Conservation (phyloP, 2,797 vertebrate genomes). For the Prunella strophiata region DNA sequence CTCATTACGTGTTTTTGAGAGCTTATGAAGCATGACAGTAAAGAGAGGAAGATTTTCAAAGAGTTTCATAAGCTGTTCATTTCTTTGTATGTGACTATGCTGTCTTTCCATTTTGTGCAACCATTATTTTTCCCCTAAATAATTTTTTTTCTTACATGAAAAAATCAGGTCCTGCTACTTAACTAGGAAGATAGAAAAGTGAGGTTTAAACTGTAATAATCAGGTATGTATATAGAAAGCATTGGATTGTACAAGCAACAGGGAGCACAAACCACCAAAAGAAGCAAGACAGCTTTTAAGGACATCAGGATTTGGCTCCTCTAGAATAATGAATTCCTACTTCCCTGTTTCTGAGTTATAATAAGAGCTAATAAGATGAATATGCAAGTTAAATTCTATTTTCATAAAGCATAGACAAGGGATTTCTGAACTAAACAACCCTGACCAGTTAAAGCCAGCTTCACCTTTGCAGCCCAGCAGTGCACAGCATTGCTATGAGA, state of each 20-base stretch:
- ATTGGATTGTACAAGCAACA: background rate
- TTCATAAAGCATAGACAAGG: background rate
- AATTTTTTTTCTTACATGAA: background rate
- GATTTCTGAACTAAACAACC: background rate
- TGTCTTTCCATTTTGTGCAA: background rate
- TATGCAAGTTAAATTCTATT: background rate
- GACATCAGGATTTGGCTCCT: background rate
- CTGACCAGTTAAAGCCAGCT: background rate
- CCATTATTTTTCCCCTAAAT: background rate
- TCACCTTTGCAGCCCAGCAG: background rate
- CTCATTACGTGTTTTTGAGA: background rate
- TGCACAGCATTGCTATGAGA: background rate
- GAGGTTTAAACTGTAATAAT: background rate
- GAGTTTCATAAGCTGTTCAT: background rate
- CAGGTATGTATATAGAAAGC: background rate
- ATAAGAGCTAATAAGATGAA: background rate
- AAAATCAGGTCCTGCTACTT: background rate
- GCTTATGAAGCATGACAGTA: background rate
- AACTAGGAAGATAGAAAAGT: background rate
- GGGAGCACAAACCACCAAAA: background rate
- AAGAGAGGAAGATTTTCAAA: background rate
- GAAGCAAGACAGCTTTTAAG: background rate
- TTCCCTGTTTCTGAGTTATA: background rate
- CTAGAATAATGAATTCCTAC: background rate
- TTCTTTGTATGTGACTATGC: background rate